Evolutionary conservation across 2,888 invertebrate genomes (phyloP).

Genomic region (Heliconius ismenius): DNA sequence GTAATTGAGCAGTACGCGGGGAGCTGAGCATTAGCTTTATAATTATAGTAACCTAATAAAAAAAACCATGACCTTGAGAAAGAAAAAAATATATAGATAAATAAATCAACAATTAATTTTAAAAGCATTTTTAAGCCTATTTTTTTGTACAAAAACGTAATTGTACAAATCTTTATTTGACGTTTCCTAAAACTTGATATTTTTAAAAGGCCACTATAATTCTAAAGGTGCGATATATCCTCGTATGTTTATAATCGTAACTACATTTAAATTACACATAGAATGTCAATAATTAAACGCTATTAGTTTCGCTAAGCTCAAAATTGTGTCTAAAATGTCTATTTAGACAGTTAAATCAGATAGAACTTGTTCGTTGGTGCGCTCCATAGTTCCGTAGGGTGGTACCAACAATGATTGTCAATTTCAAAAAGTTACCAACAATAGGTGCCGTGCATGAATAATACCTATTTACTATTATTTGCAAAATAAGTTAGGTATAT

Average conservation of each 20-base stretch:
- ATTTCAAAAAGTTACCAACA: conserved; percentile 15
- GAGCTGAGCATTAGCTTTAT: too few relatives aligned
- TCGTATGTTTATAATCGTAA: not conserved
- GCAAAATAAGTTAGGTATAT: not conserved
- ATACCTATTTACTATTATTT: conserved; percentile 21
- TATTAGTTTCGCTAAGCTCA: not conserved
- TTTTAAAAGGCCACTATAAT: too few relatives aligned
- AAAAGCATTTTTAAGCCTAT: too few relatives aligned
- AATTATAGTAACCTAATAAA: too few relatives aligned
- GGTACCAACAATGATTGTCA: conserved; percentile 14
- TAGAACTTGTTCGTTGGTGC: conserved; percentile 19
- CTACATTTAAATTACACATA: not conserved
- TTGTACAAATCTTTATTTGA: too few relatives aligned
- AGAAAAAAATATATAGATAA: too few relatives aligned
- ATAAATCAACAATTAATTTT: too few relatives aligned
- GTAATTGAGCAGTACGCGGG: too few relatives aligned
- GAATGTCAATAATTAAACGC: not conserved
- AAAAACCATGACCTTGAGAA: too few relatives aligned
- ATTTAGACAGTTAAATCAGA: conserved; percentile 23
- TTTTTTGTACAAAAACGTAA: too few relatives aligned
- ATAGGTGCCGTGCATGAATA: conserved; percentile 4
- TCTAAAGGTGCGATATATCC: too few relatives aligned
- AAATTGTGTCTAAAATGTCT: conserved; percentile 5
- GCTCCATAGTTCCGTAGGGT: conserved; percentile 21
- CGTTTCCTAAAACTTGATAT: too few relatives aligned